These are phyloP conservation scores for Oryctes rhinoceros DNA, from an alignment of 1,140 invertebrate species.

Conservation along the genomic window DNA sequence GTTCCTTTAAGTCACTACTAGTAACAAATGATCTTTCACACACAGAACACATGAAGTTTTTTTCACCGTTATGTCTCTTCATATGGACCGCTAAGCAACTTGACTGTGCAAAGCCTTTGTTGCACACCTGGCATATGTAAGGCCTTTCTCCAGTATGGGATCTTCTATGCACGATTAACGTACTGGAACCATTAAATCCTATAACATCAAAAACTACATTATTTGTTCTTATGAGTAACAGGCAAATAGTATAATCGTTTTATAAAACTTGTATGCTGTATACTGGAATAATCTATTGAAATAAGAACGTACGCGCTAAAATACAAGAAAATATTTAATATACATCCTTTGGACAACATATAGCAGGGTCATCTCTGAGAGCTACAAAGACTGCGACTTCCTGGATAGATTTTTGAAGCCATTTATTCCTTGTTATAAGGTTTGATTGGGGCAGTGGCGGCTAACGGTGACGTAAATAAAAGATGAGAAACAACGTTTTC, in stretches of 20 bases:
- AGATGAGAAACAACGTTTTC: no score
- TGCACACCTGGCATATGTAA: constrained; percentile 54
- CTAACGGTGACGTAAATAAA: no score
- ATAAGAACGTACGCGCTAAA: no score
- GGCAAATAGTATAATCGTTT: no score
- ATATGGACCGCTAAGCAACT: constrained; percentile 58
- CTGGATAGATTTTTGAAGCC: no score
- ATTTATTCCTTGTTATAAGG: no score
- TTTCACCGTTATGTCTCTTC: constrained; percentile 54
- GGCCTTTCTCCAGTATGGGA: constrained; percentile 58
- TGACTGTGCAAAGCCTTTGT: constrained; percentile 57
- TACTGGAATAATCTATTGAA: neutral
- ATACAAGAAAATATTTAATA: no score
- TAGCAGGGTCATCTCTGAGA: no score
- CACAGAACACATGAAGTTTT: constrained; percentile 59
- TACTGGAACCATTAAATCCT: constrained; percentile 60
- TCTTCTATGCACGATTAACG: constrained; percentile 53
- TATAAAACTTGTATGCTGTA: neutral
- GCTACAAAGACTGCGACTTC: no score
- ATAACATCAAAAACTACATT: constrained; percentile 16
- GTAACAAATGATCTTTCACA: constrained; percentile 62
- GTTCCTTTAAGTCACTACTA: constrained; percentile 58
- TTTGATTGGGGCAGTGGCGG: no score
- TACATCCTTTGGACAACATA: no score
- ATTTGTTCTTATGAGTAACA: no score